Conservation (phyloP, 2,888 invertebrate genomes). For the Drosophila borealis region DNA sequence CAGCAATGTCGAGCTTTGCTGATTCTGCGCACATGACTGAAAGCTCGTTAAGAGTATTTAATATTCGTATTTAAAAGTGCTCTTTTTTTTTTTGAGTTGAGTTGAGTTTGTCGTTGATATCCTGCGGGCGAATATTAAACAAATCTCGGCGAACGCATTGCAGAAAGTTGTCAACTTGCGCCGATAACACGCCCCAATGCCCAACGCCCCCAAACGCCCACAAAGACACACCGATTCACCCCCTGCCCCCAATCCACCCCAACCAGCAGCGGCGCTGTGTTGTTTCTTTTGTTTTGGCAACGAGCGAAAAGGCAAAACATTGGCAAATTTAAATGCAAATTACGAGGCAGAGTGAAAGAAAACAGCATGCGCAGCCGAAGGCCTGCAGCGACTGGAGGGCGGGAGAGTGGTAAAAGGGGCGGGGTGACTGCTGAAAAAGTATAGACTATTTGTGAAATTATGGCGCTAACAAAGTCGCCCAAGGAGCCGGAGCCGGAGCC, state of each 20-base stretch:
- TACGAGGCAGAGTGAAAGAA: constrained; percentile 59
- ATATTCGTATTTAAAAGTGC: no score
- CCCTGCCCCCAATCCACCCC: background rate
- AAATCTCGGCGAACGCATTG: constrained; percentile 78
- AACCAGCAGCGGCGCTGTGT: constrained; percentile 7
- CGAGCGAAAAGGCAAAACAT: constrained; percentile 78
- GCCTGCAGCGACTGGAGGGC: background rate
- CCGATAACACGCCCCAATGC: constrained; percentile 64
- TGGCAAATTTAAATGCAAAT: constrained; percentile 79
- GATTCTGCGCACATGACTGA: no score
- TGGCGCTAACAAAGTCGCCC: constrained; percentile 17
- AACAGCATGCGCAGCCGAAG: constrained; percentile 33
- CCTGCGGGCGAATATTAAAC: constrained; percentile 76
- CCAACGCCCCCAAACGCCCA: background rate
- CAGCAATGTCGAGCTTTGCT: no score
- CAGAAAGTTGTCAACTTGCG: constrained; percentile 77
- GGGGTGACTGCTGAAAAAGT: constrained; percentile 23
- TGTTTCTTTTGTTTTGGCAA: constrained; percentile 64
- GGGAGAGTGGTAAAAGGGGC: background rate
- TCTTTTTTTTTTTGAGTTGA: constrained; percentile 2
- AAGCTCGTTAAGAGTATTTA: no score
- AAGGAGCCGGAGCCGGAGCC: background rate
- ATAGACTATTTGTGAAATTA: constrained; percentile 61
- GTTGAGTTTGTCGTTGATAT: constrained; percentile 39
- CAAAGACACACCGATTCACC: background rate